A percentile compares a stretch with the other conserved stretches of the same genome.
Conservation (phyloP, 1,140 invertebrate species). For the Pantala flavescens region DNA sequence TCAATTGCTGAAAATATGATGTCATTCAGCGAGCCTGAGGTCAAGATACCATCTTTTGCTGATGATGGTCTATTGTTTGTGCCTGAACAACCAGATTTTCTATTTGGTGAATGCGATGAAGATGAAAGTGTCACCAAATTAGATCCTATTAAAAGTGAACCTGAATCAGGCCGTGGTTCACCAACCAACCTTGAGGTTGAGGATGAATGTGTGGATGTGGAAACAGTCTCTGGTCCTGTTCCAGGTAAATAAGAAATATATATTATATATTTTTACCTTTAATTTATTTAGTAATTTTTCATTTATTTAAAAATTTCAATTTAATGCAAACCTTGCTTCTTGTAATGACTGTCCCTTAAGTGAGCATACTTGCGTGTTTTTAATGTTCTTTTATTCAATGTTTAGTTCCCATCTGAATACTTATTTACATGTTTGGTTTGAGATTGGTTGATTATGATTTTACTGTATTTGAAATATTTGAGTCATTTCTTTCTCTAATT, state of each 20-base stretch:
- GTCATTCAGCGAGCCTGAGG: background rate
- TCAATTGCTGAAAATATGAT: background rate
- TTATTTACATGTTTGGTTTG: too few species aligned
- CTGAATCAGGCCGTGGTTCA: background rate
- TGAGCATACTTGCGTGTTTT: too few species aligned
- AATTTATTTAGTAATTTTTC: too few species aligned
- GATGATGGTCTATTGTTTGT: background rate
- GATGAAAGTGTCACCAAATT: constrained; percentile 14
- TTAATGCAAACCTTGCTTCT: too few species aligned
- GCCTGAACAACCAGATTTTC: background rate
- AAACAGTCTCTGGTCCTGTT: constrained; percentile 25
- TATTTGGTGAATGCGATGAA: constrained; percentile 15
- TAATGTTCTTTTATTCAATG: too few species aligned
- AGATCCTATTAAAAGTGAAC: constrained; percentile 3
- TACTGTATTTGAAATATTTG: too few species aligned
- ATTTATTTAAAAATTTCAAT: too few species aligned
- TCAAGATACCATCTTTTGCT: background rate
- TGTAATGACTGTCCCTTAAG: too few species aligned
- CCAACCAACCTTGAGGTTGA: constrained; percentile 11
- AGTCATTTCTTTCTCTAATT: too few species aligned
- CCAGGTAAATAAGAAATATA: constrained; percentile 25
- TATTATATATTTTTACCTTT: background rate
- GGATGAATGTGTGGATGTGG: constrained; percentile 26
- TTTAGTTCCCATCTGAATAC: too few species aligned
- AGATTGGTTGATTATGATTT: too few species aligned